Percentiles rank a stretch among this genome's conserved stretches.
Conservation (phyloP, 2,797 vertebrate genomes). For the Jordanella pulchra region DNA sequence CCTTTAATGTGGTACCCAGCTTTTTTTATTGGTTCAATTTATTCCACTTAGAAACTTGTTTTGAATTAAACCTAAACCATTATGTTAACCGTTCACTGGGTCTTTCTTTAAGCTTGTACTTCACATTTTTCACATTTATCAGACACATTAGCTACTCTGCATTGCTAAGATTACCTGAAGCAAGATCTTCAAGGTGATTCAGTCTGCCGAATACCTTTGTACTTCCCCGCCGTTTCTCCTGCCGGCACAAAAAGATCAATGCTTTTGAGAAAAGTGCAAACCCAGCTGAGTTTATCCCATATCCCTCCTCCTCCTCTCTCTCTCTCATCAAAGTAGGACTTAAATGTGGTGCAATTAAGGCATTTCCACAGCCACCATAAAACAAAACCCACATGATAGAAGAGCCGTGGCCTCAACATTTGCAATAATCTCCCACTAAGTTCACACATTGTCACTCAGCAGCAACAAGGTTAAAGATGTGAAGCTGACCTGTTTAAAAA, state of each 20-base stretch:
- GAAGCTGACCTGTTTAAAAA: slow-evolving; percentile 49
- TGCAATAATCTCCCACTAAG: slow-evolving; percentile 58
- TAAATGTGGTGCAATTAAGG: slow-evolving; percentile 68
- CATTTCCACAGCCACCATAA: slow-evolving; percentile 59
- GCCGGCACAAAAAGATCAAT: slow-evolving; percentile 63
- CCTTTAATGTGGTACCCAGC: background rate
- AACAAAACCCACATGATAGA: slow-evolving; percentile 61
- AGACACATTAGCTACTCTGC: background rate
- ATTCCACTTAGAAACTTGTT: background rate
- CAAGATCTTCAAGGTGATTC: slow-evolving; percentile 73
- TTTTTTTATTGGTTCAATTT: background rate
- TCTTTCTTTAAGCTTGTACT: background rate
- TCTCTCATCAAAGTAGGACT: slow-evolving; percentile 63
- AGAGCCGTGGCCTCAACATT: slow-evolving; percentile 44
- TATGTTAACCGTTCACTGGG: too few species aligned
- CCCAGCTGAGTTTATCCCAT: slow-evolving; percentile 20
- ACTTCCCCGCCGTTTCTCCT: slow-evolving; percentile 54
- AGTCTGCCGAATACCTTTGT: slow-evolving; percentile 62
- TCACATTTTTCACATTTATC: background rate
- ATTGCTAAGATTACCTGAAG: slow-evolving; percentile 59
- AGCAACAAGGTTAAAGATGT: slow-evolving; percentile 70
- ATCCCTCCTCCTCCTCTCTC: slow-evolving; percentile 4
- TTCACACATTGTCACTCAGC: slow-evolving; percentile 60
- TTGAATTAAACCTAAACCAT: background rate
- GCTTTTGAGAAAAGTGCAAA: slow-evolving; percentile 41